Base-by-base conservation (phyloP, 2,797 vertebrate genomes). In the Huso huso region DNA sequence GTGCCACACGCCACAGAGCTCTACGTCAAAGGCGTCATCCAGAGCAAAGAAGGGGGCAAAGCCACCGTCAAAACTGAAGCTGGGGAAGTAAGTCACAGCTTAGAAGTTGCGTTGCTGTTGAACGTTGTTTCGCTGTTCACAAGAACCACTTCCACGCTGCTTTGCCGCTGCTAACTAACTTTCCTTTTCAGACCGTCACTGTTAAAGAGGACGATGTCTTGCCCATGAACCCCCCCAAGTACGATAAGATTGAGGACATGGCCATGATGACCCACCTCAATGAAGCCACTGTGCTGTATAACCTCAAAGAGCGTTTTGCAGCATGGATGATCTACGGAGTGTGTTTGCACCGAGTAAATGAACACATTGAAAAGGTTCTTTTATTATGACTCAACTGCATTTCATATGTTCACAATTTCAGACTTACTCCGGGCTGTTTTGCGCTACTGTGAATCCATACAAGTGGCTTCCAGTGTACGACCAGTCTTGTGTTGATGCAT, bases 291-390 rank as follows among this genome's bases (percentile, higher is more conserved):
- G 89, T 92, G 79, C 81, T 92, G 75, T 92, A 85, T 77, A 91
- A 92, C 80, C 91, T 92, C 87, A 92, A 91, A 89, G 91, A 92
- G 83, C 90, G 90, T 51, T 92, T 92, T 0, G 85, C 89, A 78
- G 88, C 89, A 80, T 92, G 91, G 91, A 92, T 92, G 91, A 92
- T 91, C 82, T 92, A 92, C 0, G 90, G 80, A 86, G 86, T 77
- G 2, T 37, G 23, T 37, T 37, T 37, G 23, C 23, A 37, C 23
- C 23, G 23, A 37, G 23, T 4, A 37, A 37, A 37, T 37, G 1
- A 37, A 37, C 23, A 37, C 23, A 37, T 37, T 37, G 23, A 37
- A 37, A 37, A 37, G 23, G 2, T 37, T 37, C 23, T 37, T 37
- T 3, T 37, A 37, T 4, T 37, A 4, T 37, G 23, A 37, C 23